phyloP scores from a whole-genome alignment of 2,113 vertebrate species.

The Cyphomyrus plagiostoma region DNA sequence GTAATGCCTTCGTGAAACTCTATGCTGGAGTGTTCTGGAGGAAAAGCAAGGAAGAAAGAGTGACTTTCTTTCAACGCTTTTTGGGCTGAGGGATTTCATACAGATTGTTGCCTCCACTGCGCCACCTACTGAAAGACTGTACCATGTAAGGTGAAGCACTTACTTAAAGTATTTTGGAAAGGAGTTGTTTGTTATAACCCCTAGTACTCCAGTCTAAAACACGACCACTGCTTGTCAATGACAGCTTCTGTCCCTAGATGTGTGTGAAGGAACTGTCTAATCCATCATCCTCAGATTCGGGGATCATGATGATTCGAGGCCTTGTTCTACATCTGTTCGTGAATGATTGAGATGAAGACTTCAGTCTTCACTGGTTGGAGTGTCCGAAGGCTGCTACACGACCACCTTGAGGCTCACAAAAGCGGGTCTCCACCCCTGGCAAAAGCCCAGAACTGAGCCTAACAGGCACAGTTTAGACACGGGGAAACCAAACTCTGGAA shows the following conservation, averaged over 20 bases:
- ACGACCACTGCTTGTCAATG: too few relatives aligned
- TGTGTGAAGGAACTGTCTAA: not conserved
- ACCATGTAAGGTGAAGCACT: not conserved
- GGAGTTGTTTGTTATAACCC: not conserved
- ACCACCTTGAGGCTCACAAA: constrained; percentile 78
- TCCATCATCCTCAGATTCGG: not conserved
- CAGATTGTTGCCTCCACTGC: not conserved
- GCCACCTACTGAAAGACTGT: not conserved
- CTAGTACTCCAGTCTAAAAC: not conserved
- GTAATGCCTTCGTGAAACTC: not conserved
- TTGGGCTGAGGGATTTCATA: not conserved
- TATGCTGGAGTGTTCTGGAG: not conserved
- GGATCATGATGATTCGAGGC: not conserved
- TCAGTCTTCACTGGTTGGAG: constrained; percentile 78
- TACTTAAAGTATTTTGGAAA: not conserved
- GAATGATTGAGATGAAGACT: constrained; percentile 81
- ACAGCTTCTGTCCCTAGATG: not conserved
- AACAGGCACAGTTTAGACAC: constrained; percentile 77
- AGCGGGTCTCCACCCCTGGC: constrained; percentile 76
- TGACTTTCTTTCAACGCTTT: not conserved
- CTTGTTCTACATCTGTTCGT: constrained; percentile 52
- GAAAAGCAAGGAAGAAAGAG: not conserved
- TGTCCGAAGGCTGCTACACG: constrained; percentile 77
- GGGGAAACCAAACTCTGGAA: constrained; percentile 71
- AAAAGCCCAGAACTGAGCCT: constrained; percentile 80